phyloP scores from a whole-genome alignment of 2,888 invertebrate species.

The Nemotelus nigrinus region DNA sequence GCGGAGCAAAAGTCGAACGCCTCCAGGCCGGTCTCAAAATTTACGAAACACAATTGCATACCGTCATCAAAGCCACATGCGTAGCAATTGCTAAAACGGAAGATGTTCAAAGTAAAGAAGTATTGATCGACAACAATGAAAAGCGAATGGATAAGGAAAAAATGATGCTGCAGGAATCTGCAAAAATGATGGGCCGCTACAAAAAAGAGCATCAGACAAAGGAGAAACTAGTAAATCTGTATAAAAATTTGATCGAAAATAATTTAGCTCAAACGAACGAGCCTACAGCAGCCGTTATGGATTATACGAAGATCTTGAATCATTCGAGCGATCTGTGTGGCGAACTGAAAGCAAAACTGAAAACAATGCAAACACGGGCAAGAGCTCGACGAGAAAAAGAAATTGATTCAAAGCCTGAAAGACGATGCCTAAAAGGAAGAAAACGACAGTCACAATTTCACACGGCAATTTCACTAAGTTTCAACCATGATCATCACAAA shows the following conservation, averaged over 20 bases:
- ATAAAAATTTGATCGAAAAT: constrained; percentile 83
- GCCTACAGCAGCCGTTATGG: constrained; percentile 78
- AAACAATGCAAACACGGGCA: constrained; percentile 74
- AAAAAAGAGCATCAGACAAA: constrained; percentile 86
- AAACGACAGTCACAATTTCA: constrained; percentile 81
- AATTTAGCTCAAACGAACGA: constrained; percentile 81
- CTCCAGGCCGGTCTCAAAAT: constrained; percentile 75
- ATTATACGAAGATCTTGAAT: constrained; percentile 77
- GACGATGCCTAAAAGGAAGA: constrained; percentile 87
- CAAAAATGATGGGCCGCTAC: constrained; percentile 77
- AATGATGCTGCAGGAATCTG: constrained; percentile 72
- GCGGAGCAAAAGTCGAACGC: constrained; percentile 78
- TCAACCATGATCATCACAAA: constrained; percentile 80
- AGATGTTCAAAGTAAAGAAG: constrained; percentile 83
- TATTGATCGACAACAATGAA: constrained; percentile 82
- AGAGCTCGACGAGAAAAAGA: constrained; percentile 74
- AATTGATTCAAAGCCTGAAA: constrained; percentile 75
- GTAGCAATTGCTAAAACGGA: constrained; percentile 82
- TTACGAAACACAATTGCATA: constrained; percentile 78
- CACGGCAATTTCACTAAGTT: constrained; percentile 84
- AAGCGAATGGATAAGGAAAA: constrained; percentile 86
- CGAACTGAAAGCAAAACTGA: constrained; percentile 77
- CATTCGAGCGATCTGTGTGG: constrained; percentile 85
- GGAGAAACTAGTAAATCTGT: constrained; percentile 83
- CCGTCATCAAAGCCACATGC: constrained; percentile 83